phyloP scores from a whole-genome alignment of 2,797 vertebrate species.

The Pangasius larnaudii region DNA sequence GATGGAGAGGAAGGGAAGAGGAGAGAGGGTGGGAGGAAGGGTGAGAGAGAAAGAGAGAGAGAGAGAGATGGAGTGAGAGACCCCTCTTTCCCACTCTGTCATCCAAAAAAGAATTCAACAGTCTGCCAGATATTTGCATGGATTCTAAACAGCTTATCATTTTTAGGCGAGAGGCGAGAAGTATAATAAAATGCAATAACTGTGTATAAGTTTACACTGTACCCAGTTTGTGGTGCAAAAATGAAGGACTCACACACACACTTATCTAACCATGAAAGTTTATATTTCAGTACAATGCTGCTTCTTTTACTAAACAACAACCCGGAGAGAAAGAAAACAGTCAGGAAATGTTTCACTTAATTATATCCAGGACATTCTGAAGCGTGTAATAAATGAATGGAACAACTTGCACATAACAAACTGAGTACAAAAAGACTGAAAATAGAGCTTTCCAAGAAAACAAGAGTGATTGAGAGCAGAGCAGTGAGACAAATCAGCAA shows the following conservation, averaged over 20 bases:
- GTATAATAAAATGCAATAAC: constrained; percentile 42
- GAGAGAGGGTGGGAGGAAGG: constrained; percentile 30
- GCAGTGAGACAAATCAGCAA: constrained; percentile 52
- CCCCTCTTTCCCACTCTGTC: constrained; percentile 59
- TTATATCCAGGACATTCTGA: constrained; percentile 28
- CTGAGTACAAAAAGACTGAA: neutral
- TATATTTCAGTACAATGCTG: neutral
- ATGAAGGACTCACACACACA: neutral
- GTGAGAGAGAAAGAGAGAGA: constrained; percentile 2
- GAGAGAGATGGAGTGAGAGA: constrained; percentile 35
- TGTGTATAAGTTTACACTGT: neutral
- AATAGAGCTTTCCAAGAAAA: neutral
- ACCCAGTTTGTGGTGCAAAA: neutral
- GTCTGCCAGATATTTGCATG: constrained; percentile 79
- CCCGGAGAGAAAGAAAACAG: neutral
- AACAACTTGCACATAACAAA: constrained; percentile 36
- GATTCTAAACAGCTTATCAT: constrained; percentile 69
- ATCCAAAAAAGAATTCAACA: constrained; percentile 73
- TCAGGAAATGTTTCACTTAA: constrained; percentile 16
- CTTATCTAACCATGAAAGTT: neutral
- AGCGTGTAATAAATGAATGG: constrained; percentile 13
- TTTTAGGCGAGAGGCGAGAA: constrained; percentile 46
- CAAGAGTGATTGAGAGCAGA: constrained; percentile 40
- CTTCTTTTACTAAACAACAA: constrained; percentile 8
- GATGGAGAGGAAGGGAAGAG: constrained; percentile 27